Percentiles rank a stretch among this genome's conserved stretches.
phyloP scores from a whole-genome alignment of 1,140 invertebrate species.

The Cheumatopsyche charites region DNA sequence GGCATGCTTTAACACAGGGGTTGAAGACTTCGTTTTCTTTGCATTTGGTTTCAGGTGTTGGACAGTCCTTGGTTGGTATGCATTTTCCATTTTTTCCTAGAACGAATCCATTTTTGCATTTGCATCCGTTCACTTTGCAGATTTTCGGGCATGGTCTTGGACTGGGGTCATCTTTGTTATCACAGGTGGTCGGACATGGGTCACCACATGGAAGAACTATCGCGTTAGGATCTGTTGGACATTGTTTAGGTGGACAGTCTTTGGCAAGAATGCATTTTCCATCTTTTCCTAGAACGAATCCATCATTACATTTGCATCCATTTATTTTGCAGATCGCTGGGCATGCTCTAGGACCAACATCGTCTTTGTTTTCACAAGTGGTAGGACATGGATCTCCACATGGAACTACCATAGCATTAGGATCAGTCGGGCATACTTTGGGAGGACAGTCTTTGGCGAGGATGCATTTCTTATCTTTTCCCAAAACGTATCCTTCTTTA shows the following conservation, averaged over 20 bases:
- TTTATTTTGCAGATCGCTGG: constrained; percentile 22
- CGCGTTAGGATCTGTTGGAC: background rate
- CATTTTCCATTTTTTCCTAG: constrained; percentile 26
- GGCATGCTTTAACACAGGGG: background rate
- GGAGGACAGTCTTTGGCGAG: constrained; percentile 44
- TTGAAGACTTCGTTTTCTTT: constrained; percentile 13
- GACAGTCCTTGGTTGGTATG: constrained; percentile 17
- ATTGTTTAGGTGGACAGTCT: constrained; percentile 37
- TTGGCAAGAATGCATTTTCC: constrained; percentile 36
- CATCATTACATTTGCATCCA: constrained; percentile 36
- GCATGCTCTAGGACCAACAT: background rate
- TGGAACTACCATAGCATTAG: background rate
- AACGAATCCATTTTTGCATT: constrained; percentile 36
- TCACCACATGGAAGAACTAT: constrained; percentile 1
- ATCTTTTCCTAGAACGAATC: constrained; percentile 31
- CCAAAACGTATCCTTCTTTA: background rate
- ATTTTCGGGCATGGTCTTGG: background rate
- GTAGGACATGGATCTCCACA: constrained; percentile 38
- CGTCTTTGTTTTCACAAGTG: constrained; percentile 38
- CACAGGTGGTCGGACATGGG: constrained; percentile 14
- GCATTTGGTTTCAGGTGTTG: background rate
- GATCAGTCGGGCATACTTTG: constrained; percentile 7
- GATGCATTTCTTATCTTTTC: background rate
- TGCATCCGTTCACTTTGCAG: constrained; percentile 26
- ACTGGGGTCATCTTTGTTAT: constrained; percentile 10